phyloP scores from a whole-genome alignment of 2,113 vertebrate genomes.

The Struthidea cinerea region DNA sequence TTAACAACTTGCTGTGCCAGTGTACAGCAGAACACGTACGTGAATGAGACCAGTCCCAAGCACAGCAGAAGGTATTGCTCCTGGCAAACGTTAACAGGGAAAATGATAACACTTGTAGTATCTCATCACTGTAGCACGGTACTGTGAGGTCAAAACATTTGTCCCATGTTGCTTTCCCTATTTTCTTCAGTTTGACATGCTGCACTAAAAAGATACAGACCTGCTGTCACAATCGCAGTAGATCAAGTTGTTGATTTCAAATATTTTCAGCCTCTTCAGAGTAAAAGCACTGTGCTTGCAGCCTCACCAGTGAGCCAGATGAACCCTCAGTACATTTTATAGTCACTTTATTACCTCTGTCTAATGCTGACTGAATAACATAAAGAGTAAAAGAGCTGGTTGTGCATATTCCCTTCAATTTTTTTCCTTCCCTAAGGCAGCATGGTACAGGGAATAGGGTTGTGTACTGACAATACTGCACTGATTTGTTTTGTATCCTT shows the following conservation, averaged over 20 bases:
- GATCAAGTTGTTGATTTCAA: constrained; percentile 3
- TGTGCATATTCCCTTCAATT: neutral
- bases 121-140: neutral
- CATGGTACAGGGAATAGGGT: neutral
- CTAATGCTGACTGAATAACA: neutral
- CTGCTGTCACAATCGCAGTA: constrained; percentile 25
- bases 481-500: neutral
- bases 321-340: neutral
- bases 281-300: neutral
- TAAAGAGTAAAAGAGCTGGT: neutral
- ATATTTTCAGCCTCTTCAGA: constrained; percentile 8
- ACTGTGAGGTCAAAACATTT: constrained; percentile 28
- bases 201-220: neutral
- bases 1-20: neutral
- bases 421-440: neutral
- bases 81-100: neutral
- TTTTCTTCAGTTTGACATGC: constrained; percentile 21
- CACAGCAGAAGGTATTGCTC: constrained; percentile 8
- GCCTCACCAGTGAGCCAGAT: neutral
- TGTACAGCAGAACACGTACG: neutral
- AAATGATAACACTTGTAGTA: neutral
- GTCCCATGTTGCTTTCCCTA: constrained; percentile 14
- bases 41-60: neutral
- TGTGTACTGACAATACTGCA: neutral
- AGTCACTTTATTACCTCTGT: neutral